Evolutionary conservation across 2,113 vertebrate genomes (phyloP).

Genomic region (Microcebus griseorufus): DNA sequence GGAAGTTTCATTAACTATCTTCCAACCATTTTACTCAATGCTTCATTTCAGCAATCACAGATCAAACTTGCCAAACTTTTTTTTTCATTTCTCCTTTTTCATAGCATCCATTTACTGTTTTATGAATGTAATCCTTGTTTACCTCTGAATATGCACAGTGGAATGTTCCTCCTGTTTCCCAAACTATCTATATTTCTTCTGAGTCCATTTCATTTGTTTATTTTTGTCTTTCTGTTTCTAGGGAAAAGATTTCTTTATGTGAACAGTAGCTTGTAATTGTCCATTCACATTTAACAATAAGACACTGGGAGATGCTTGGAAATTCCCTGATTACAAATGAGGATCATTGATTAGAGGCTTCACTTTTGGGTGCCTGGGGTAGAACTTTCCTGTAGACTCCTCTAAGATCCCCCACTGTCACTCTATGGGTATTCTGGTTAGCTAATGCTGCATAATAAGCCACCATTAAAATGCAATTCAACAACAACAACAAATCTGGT

Average conservation of each 20-base stretch:
- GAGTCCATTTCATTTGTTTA: neutral
- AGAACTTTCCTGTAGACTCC: neutral
- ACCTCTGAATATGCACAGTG: neutral
- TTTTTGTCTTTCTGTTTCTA: neutral
- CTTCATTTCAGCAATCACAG: neutral
- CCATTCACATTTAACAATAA: neutral
- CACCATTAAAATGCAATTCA: neutral
- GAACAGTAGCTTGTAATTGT: neutral
- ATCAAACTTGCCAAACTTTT: neutral
- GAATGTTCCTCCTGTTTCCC: neutral
- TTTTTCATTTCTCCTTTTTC: conserved; percentile 17
- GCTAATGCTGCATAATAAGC: neutral
- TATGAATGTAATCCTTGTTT: neutral
- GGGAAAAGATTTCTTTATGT: neutral
- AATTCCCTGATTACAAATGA: neutral
- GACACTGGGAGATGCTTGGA: neutral
- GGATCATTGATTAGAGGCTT: neutral
- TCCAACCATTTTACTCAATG: neutral
- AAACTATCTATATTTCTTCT: neutral
- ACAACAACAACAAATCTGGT: neutral
- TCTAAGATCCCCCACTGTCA: neutral
- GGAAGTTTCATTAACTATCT: neutral
- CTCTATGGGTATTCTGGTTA: neutral
- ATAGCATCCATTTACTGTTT: neutral
- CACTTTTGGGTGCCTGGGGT: neutral